Evolutionary conservation across 2,113 vertebrate species (phyloP).

Genomic region (Elanoides forficatus): DNA sequence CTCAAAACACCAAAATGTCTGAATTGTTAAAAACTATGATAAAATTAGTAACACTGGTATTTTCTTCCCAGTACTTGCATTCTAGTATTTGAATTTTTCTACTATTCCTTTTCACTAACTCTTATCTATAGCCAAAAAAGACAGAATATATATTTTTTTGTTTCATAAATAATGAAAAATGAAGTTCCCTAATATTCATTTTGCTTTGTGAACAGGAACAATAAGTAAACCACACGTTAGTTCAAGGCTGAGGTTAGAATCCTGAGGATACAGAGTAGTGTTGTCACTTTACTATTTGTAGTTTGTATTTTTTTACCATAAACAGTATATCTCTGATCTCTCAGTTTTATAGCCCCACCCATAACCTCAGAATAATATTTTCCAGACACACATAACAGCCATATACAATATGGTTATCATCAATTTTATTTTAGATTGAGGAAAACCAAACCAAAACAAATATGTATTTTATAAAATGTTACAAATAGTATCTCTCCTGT

Average conservation of each 20-base stretch:
- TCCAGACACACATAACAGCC: neutral
- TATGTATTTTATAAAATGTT: neutral
- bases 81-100: neutral
- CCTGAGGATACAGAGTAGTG: neutral
- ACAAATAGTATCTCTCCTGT: neutral
- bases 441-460: neutral
- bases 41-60: neutral
- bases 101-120: neutral
- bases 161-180: neutral
- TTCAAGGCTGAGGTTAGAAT: neutral
- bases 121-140: neutral
- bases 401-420: neutral
- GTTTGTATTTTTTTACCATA: constrained; percentile 35
- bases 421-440: constrained; percentile 38
- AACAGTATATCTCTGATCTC: constrained; percentile 30
- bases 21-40: neutral
- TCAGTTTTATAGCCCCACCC: neutral
- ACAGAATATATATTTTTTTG: neutral
- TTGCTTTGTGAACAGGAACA: neutral
- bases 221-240: neutral
- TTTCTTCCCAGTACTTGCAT: neutral
- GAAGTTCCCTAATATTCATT: neutral
- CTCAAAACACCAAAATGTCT: neutral
- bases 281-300: neutral
- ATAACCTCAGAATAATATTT: constrained; percentile 37